Conservation (phyloP, 2,888 invertebrate species). For the Eucriotettix oculatus region DNA sequence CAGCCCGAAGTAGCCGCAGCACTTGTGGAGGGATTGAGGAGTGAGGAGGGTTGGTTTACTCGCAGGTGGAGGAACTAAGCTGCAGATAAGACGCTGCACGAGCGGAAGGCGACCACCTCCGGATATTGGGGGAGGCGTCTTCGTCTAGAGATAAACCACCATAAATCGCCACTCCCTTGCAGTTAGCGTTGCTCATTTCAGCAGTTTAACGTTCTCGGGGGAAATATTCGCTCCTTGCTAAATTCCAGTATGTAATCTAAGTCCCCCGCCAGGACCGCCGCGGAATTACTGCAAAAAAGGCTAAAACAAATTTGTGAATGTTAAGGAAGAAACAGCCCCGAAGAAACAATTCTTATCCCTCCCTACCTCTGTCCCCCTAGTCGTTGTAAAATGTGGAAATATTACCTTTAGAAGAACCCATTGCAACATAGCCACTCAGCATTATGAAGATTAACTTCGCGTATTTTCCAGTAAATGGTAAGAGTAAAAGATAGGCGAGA, state of each 20-base stretch:
- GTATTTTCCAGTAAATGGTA: too few species aligned
- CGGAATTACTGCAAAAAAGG: background rate
- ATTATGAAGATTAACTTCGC: too few species aligned
- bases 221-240: background rate
- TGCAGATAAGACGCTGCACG: too few species aligned
- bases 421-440: too few species aligned
- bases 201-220: slow-evolving; percentile 4
- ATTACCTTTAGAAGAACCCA: too few species aligned
- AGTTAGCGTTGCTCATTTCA: slow-evolving; percentile 3
- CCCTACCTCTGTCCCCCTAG: background rate
- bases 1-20: too few species aligned
- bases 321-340: background rate
- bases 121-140: background rate
- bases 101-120: background rate
- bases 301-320: background rate
- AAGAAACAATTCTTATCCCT: background rate
- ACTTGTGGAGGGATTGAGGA: too few species aligned
- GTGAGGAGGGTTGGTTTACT: too few species aligned
- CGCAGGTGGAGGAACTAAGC: too few species aligned
- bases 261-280: background rate
- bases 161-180: background rate
- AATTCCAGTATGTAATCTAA: background rate
- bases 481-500: too few species aligned
- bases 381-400: background rate
- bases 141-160: background rate